Evolutionary conservation across 2,113 vertebrate genomes (phyloP), one percentile per base, ranked within the genome.

Genomic region (Bagarius yarrelli): DNA sequence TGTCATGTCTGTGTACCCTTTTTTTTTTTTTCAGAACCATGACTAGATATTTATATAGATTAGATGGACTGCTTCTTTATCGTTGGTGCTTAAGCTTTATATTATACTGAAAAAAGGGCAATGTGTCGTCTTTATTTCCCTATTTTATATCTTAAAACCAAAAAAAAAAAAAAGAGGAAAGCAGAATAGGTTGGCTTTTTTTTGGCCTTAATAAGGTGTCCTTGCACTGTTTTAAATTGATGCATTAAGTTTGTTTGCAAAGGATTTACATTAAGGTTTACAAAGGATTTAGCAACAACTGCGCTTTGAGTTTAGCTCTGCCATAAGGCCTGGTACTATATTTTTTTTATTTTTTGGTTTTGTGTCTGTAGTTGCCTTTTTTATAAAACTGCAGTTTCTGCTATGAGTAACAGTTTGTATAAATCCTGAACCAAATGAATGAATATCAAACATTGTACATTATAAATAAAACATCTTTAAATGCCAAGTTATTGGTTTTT

Each of bases 381-480:
- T 87, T 84, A 87, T 84, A 25, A 85, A 88, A 84, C 78, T 80
- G 34, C 87, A 83, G 85, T 89, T 87, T 87, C 80, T 81, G 72
- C 73, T 60, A 34, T 86, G 74, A 30, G 36, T 79, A 44, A 72
- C 55, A 61, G 89, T 91, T 89, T 89, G 77, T 85, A 88, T 77
- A 64, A 84, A 81, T 80, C 64, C 59, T 85, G 36, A 85, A 78
- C 70, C 83, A 85, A 85, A 86, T 77, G 30, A 85, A 75, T 75
- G 32, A 66, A 23, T 82, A 87, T 83, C 80, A 83, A 87, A 86
- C 52, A 67, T 72, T 86, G 81, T 83, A 57, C 71, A 82, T 69
- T 77, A 81, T 71, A 5, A 85, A 86, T 87, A 81, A 85, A 86
- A 72, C 44, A 79, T 56, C 5, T 80, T 76, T 69, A 73, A 61